Evolutionary conservation across 2,888 invertebrate species (phyloP).

Genomic region (Pegoplata infirma): DNA sequence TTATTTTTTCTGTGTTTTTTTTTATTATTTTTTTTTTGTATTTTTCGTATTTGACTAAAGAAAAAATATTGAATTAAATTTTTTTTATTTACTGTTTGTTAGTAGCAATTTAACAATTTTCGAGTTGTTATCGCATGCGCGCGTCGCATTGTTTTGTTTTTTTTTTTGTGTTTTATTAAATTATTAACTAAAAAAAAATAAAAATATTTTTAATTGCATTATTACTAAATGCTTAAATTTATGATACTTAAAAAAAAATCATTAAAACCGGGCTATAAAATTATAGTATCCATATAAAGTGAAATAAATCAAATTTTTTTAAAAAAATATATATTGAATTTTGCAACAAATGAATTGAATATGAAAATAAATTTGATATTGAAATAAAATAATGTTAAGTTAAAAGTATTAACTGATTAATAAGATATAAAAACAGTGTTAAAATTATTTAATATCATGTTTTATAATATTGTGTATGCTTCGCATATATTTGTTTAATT

Average conservation of each 20-base stretch:
- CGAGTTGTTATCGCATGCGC: constrained; percentile 77
- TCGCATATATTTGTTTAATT: not conserved
- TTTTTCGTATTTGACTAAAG: constrained; percentile 70
- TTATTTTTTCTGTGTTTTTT: constrained; percentile 36
- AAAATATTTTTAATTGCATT: not conserved
- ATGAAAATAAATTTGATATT: not conserved
- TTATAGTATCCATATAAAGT: not conserved
- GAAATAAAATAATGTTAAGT: not conserved
- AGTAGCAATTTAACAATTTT: constrained; percentile 77
- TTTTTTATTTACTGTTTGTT: constrained; percentile 72
- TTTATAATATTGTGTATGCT: too few relatives aligned
- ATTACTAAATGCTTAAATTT: not conserved
- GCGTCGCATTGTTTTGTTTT: constrained; percentile 70
- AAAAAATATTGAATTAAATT: constrained; percentile 75
- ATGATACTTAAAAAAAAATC: not conserved
- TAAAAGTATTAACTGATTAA: not conserved
- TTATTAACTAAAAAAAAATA: not conserved
- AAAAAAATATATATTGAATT: not conserved
- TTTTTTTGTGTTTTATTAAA: too few relatives aligned
- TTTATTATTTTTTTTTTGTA: constrained; percentile 36
- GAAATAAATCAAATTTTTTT: not conserved
- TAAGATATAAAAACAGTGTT: not conserved
- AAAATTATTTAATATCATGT: not conserved
- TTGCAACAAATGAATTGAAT: not conserved
- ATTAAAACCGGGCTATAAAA: not conserved